Evolutionary conservation across 1,140 invertebrate species (phyloP).

Genomic region (Medauroidea extradentata): DNA sequence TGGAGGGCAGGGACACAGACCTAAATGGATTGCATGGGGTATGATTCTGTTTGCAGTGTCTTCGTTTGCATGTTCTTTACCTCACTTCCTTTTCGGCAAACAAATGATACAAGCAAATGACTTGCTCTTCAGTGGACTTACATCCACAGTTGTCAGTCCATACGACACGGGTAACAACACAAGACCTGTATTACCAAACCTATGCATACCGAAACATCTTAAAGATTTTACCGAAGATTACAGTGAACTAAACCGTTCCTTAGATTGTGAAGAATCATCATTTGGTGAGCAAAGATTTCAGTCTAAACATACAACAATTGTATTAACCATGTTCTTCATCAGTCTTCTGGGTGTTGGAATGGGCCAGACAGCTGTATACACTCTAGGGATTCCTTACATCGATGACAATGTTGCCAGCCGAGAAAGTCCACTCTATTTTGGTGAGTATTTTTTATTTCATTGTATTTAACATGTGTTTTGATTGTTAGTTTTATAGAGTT

Average conservation of each 20-base stretch:
- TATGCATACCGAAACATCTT: constrained; percentile 31
- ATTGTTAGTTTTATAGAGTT: no score
- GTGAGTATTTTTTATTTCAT: constrained; percentile 48
- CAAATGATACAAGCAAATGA: constrained; percentile 62
- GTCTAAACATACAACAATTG: constrained; percentile 70
- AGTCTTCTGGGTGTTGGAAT: constrained; percentile 86
- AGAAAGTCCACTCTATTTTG: constrained; percentile 91
- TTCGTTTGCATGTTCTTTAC: constrained; percentile 80
- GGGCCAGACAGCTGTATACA: constrained; percentile 88
- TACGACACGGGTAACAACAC: constrained; percentile 32
- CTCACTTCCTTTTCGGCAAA: constrained; percentile 74
- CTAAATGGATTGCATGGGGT: constrained; percentile 93
- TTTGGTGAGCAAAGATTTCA: constrained; percentile 56
- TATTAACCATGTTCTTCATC: constrained; percentile 80
- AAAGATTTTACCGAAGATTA: neutral
- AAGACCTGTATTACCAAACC: constrained; percentile 37
- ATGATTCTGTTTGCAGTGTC: constrained; percentile 86
- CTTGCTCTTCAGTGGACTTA: constrained; percentile 46
- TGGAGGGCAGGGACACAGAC: constrained; percentile 88
- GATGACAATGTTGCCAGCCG: constrained; percentile 89
- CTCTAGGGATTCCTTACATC: constrained; percentile 89
- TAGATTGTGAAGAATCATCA: constrained; percentile 25
- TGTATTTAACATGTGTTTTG: neutral
- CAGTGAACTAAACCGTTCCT: constrained; percentile 15
- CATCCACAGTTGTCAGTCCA: constrained; percentile 20